Evolutionary conservation across 2,113 vertebrate genomes (phyloP).

Genomic region (Emydura subglobosa): DNA sequence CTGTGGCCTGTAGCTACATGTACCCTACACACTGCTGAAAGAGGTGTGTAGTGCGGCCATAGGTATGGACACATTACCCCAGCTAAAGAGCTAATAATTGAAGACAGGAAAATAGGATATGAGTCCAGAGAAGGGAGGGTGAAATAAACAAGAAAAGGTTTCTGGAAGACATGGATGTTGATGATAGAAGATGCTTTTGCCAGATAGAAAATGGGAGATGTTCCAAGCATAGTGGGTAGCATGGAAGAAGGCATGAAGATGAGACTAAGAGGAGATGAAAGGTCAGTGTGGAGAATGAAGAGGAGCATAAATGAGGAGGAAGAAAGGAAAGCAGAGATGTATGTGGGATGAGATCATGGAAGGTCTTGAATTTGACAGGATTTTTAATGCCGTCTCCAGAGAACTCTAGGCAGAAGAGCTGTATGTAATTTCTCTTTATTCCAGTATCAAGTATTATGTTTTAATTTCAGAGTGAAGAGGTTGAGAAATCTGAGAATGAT

Average conservation of each 20-base stretch:
- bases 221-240: not conserved
- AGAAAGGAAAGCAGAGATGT: not conserved
- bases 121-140: not conserved
- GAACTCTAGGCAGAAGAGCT: not conserved
- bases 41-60: not conserved
- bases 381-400: not conserved
- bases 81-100: not conserved
- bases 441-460: not conserved
- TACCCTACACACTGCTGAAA: not conserved
- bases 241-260: not conserved
- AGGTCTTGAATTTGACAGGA: not conserved
- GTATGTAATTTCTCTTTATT: not conserved
- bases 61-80: not conserved
- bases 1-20: not conserved
- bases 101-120: not conserved
- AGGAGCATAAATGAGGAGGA: not conserved
- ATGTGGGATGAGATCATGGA: not conserved
- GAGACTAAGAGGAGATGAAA: not conserved
- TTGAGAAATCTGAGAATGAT: slow-evolving; percentile 81
- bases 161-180: not conserved
- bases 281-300: not conserved
- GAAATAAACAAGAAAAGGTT: not conserved
- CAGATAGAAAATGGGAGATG: not conserved
- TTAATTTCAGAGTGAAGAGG: slow-evolving; percentile 80
- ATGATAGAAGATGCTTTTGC: not conserved